Evolutionary conservation across 1,140 invertebrate genomes (phyloP).

Genomic region (Lordiphosa mommai): DNA sequence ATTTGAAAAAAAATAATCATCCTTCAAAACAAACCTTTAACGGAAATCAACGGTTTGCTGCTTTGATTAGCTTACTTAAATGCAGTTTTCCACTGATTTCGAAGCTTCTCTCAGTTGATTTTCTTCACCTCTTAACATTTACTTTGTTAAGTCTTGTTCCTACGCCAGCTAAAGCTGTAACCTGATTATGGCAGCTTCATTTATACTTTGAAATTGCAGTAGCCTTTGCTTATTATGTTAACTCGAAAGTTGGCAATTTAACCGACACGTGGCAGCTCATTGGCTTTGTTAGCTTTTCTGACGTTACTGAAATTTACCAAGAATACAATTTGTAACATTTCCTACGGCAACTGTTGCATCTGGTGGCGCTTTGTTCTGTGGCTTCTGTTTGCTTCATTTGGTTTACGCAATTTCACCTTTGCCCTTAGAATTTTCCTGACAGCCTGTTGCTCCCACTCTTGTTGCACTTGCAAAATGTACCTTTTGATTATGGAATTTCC

Average conservation of each 20-base stretch:
- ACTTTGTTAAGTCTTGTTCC: too few relatives aligned
- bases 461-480: constrained; percentile 17
- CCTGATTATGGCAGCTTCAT: too few relatives aligned
- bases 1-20: too few relatives aligned
- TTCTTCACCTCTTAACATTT: too few relatives aligned
- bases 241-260: not conserved
- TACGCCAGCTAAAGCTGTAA: too few relatives aligned
- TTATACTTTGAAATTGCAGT: too few relatives aligned
- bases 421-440: not conserved
- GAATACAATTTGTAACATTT: constrained; percentile 14
- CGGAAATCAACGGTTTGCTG: too few relatives aligned
- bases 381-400: not conserved
- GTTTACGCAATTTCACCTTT: constrained; percentile 8
- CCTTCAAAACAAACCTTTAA: too few relatives aligned
- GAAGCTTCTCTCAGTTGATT: too few relatives aligned
- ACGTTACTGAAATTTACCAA: not conserved
- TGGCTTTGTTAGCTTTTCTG: not conserved
- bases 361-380: too few relatives aligned
- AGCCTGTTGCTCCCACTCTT: not conserved
- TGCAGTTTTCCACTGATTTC: too few relatives aligned
- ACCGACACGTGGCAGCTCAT: not conserved
- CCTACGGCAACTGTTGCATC: not conserved
- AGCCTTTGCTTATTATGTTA: not conserved
- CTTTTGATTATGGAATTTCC: constrained; percentile 21
- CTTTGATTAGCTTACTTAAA: too few relatives aligned